Conservation (phyloP, 53 echinoderm and acorn worm species). For the Arbacia lixula region DNA sequence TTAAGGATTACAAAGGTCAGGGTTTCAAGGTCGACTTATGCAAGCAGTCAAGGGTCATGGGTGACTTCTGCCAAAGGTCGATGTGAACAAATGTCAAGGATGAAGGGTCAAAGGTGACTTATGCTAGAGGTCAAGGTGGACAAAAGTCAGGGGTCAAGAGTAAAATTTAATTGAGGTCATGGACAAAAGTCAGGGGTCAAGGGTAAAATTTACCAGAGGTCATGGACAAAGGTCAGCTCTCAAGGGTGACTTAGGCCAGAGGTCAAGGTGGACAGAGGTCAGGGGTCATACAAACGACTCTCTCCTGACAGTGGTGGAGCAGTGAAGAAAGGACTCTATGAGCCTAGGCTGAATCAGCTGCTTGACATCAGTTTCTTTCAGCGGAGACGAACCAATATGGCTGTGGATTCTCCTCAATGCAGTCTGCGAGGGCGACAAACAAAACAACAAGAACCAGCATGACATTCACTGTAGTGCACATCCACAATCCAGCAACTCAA, state of each 20-base stretch:
- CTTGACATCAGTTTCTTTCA: conserved; percentile 69
- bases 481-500: too few relatives aligned
- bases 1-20: too few relatives aligned
- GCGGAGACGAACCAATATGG: conserved; percentile 64
- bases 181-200: background rate
- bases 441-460: too few relatives aligned
- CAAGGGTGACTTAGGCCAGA: background rate
- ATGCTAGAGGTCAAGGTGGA: too few relatives aligned
- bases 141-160: background rate
- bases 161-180: too few relatives aligned
- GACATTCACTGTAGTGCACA: too few relatives aligned
- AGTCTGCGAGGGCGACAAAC: conserved; percentile 57
- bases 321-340: conserved; percentile 80
- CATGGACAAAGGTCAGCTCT: background rate
- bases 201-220: too few relatives aligned
- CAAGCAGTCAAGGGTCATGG: background rate
- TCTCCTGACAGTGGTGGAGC: conserved; percentile 67
- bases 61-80: background rate
- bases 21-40: background rate
- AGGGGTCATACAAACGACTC: conserved; percentile 82
- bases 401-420: conserved; percentile 82
- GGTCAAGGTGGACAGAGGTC: background rate
- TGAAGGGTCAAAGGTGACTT: too few relatives aligned
- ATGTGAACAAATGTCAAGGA: background rate
- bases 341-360: conserved; percentile 85